A percentile compares a stretch with the other conserved stretches of the same genome.
These are phyloP conservation scores for Serripes groenlandicus DNA, from an alignment of 2,888 invertebrate species.

Conservation along the genomic window DNA sequence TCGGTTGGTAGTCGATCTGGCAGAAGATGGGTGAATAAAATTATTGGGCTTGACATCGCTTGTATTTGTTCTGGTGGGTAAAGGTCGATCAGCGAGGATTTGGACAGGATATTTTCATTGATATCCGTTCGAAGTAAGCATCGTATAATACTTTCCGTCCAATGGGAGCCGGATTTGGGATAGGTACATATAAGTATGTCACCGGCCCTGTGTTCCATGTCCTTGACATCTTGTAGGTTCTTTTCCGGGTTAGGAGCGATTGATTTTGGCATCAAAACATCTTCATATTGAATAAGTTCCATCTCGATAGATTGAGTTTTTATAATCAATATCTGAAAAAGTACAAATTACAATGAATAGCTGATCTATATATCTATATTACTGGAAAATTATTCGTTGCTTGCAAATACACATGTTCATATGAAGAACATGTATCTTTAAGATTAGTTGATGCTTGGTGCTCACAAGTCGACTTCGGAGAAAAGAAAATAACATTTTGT, in stretches of 20 bases:
- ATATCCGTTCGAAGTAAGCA: neutral
- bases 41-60: neutral
- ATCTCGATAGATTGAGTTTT: no score
- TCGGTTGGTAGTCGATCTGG: neutral
- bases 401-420: no score
- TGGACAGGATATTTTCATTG: neutral
- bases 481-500: no score
- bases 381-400: no score
- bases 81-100: slow-evolving; percentile 2
- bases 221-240: neutral
- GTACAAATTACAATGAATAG: no score
- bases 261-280: neutral
- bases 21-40: neutral
- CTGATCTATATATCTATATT: no score
- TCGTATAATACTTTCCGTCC: slow-evolving; percentile 10
- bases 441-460: no score
- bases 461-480: no score
- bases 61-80: neutral
- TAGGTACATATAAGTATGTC: neutral
- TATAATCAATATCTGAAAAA: no score
- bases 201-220: neutral
- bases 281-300: slow-evolving; percentile 11
- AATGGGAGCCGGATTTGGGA: neutral
- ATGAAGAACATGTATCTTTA: no score
- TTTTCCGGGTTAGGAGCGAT: neutral